Evolutionary conservation across 2,113 vertebrate genomes (phyloP).

Genomic region (Todiramphus chloris): DNA sequence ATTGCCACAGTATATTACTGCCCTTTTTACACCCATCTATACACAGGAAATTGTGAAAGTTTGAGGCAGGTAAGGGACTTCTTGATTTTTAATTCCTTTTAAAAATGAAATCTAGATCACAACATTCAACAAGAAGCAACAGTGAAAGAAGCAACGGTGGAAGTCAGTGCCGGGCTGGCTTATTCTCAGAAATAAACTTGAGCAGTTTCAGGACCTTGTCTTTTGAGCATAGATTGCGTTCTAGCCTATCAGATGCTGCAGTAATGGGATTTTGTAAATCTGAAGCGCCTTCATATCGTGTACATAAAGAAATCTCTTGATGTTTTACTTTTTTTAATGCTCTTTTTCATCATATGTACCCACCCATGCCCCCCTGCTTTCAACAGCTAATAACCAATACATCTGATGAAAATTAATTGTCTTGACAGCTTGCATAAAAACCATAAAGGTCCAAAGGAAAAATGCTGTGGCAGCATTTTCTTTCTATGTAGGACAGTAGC

Average conservation of each 20-base stretch:
- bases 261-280: conserved; percentile 46
- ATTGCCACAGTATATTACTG: not conserved
- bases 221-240: conserved; percentile 25
- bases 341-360: conserved; percentile 27
- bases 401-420: conserved; percentile 60
- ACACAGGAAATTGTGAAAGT: not conserved
- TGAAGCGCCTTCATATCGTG: conserved; percentile 16
- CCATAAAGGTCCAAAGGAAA: conserved; percentile 55
- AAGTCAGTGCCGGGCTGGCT: not conserved
- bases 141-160: not conserved
- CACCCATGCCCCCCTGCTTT: not conserved
- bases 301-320: conserved; percentile 49
- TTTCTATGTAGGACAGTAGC: conserved; percentile 72
- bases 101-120: not conserved
- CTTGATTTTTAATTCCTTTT: not conserved
- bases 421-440: conserved; percentile 52
- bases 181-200: not conserved
- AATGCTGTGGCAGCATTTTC: conserved; percentile 67
- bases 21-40: not conserved
- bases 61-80: not conserved
- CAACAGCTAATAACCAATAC: conserved; percentile 45
- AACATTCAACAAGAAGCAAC: not conserved
- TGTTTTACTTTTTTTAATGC: conserved; percentile 27
- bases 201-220: not conserved
- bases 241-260: conserved; percentile 29